Evolutionary conservation across 2,113 vertebrate genomes (phyloP).

Genomic region (Cyphomyrus plagiostoma): DNA sequence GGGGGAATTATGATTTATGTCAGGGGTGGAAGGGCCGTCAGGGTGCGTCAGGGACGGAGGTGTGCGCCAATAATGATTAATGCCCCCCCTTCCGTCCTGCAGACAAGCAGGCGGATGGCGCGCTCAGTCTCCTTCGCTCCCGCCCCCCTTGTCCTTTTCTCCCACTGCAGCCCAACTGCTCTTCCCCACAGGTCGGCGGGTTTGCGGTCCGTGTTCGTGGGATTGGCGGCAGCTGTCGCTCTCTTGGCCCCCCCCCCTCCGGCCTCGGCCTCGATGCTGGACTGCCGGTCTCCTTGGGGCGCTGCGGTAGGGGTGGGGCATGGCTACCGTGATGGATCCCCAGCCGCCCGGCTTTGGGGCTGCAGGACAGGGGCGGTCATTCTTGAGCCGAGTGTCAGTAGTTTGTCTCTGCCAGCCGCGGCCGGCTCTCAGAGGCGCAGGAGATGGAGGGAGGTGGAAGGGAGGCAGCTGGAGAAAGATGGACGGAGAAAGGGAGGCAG

Average conservation of each 20-base stretch:
- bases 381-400: conserved; percentile 58
- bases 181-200: not conserved
- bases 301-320: not conserved
- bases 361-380: conserved; percentile 59
- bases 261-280: not conserved
- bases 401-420: conserved; percentile 65
- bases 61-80: conserved; percentile 99
- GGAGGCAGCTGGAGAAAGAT: conserved; percentile 53
- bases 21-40: conserved; percentile 83
- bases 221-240: conserved; percentile 5
- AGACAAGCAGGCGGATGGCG: conserved; percentile 47
- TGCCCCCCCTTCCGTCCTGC: conserved; percentile 64
- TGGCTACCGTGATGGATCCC: conserved; percentile 53
- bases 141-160: conserved; percentile 7
- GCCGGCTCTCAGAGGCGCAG: conserved; percentile 47
- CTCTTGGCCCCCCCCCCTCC: conserved; percentile 2
- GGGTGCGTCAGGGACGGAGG: conserved; percentile 80
- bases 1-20: conserved; percentile 99
- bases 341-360: conserved; percentile 51
- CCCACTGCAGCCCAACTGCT: conserved; percentile 8
- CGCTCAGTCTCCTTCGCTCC: conserved; percentile 20
- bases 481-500: conserved; percentile 30
- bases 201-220: not conserved
- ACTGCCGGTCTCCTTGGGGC: conserved; percentile 8
- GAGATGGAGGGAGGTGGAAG: conserved; percentile 48